Percentiles rank a stretch among this genome's conserved stretches.
phyloP scores from a whole-genome alignment of 1,140 invertebrate species.

The Diachasmimorpha longicaudata region DNA sequence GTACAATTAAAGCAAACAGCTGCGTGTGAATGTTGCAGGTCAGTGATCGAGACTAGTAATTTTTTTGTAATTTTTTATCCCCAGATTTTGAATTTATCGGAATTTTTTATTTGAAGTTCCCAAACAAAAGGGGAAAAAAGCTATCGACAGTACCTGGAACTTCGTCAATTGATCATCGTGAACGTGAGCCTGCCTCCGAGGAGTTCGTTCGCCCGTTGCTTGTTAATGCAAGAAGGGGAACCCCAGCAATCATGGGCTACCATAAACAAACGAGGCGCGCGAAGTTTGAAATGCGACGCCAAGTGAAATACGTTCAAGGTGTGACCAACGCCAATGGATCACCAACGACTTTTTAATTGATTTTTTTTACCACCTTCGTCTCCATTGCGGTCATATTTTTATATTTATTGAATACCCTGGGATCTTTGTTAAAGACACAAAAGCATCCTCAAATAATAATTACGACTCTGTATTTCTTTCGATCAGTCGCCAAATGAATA shows the following conservation, averaged over 20 bases:
- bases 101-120: too few relatives aligned
- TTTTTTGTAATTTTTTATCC: too few relatives aligned
- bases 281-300: constrained; percentile 27
- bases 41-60: too few relatives aligned
- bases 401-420: neutral
- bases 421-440: constrained; percentile 28
- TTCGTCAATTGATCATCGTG: constrained; percentile 52
- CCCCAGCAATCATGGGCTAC: constrained; percentile 31
- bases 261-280: constrained; percentile 45
- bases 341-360: neutral
- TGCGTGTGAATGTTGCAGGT: too few relatives aligned
- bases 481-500: constrained; percentile 45
- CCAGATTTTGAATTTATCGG: neutral
- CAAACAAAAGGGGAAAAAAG: constrained; percentile 31
- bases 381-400: neutral
- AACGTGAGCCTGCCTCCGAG: neutral
- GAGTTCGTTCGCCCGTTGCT: neutral
- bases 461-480: constrained; percentile 14
- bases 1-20: too few relatives aligned
- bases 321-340: constrained; percentile 44
- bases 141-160: constrained; percentile 46
- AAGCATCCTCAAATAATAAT: constrained; percentile 9
- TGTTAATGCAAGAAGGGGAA: constrained; percentile 14
- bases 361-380: neutral
- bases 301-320: constrained; percentile 45